Base-by-base conservation (phyloP, 2,888 invertebrate species). In the Limenitis camilla region DNA sequence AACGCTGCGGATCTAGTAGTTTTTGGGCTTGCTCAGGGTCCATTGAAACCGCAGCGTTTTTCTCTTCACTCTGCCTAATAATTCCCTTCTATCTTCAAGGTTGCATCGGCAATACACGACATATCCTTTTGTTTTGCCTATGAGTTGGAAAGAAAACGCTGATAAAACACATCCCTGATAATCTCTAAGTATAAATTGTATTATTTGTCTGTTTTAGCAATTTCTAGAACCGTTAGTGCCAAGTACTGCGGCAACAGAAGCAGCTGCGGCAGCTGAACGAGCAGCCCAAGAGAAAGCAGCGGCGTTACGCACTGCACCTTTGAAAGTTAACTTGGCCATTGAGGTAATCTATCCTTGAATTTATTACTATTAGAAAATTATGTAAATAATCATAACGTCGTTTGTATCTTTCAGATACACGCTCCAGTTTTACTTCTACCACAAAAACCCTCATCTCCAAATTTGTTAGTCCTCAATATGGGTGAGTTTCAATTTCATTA, bases 391-490 rank as follows among this genome's bases (percentile, higher is more conserved):
- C 11, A n/a, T 38, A 1, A 32, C 29, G 5, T 19, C 6, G 9
- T 27, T 31, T 30, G 28, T n/a, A 6, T 31, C 27, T 45, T 39
- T 39, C 33, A 86, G 86, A 78, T 93, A 46, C 92, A 92, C 67
- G 92, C 93, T 2, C 95, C 95, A 5, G 91, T 93, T 0, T 76
- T 96, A 11, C 77, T 95, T 35, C 77, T 95, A 43, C 95, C 95
- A 0, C 94, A 94, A 66, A 93, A 93, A 66, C 92, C 93, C 0
- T 92, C 93, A 5, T 93, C 93, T 0, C 93, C 94, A 0, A 94
- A 93, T 71, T 85, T 94, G 6, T 74, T 95, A 42, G 90, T 95
- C 27, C 80, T 94, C n/a, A 93, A 93, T 67, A 89, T 92, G 77
- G 93, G 92, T 91, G 78, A 67, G 73, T 56, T 11, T 5, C 39